Evolutionary conservation across 2,888 invertebrate genomes (phyloP).

Genomic region (Drosophila macrospina): DNA sequence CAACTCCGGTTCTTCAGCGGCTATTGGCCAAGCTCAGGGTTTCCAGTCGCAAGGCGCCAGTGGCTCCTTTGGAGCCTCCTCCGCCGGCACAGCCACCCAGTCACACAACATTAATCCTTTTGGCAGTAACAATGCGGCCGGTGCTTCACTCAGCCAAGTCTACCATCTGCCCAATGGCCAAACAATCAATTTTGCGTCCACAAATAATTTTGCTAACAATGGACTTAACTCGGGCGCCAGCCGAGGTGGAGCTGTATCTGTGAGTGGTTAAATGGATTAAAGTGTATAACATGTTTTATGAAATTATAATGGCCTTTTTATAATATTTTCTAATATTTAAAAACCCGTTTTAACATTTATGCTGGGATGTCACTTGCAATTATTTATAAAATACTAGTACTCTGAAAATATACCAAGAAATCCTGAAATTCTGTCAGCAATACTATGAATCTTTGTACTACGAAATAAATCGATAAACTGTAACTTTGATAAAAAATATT

Average conservation of each 20-base stretch:
- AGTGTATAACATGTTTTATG: not conserved
- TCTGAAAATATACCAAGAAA: not conserved
- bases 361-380: not conserved
- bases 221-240: conserved; percentile 71
- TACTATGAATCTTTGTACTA: not conserved
- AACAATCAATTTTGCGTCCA: conserved; percentile 83
- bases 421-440: not conserved
- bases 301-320: conserved; percentile 1
- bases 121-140: conserved; percentile 80
- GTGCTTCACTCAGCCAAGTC: conserved; percentile 83
- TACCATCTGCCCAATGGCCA: conserved; percentile 85
- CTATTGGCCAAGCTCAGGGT: conserved; percentile 83
- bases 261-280: conserved; percentile 47
- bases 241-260: conserved; percentile 75
- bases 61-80: conserved; percentile 83
- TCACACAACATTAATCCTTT: conserved; percentile 75
- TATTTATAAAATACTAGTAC: not conserved
- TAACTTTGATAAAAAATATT: conserved; percentile 22
- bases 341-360: not conserved
- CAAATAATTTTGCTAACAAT: conserved; percentile 83
- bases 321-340: conserved; percentile 2
- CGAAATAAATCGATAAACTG: not conserved
- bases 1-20: conserved; percentile 77
- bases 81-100: conserved; percentile 83
- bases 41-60: conserved; percentile 82